Evolutionary conservation across 2,113 vertebrate species (phyloP).

Genomic region (Pygoscelis adeliae): DNA sequence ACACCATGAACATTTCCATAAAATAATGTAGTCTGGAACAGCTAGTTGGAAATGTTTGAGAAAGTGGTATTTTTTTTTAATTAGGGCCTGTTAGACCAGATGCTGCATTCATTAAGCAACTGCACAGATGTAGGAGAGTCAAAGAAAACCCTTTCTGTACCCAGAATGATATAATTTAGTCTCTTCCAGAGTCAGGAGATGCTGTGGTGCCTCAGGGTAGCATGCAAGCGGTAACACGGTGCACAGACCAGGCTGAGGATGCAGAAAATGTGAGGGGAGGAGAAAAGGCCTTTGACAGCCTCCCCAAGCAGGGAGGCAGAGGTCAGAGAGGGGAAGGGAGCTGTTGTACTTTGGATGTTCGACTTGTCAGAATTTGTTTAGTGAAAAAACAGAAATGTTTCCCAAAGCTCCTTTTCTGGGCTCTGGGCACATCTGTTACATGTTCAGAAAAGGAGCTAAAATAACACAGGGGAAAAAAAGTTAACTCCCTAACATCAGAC

Average conservation of each 20-base stretch:
- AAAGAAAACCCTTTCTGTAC: not conserved
- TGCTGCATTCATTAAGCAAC: not conserved
- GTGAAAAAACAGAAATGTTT: slow-evolving; percentile 27
- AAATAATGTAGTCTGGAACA: not conserved
- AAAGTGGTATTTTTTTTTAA: not conserved
- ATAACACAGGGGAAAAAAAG: not conserved
- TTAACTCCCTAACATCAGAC: not conserved
- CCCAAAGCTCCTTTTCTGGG: slow-evolving; percentile 20
- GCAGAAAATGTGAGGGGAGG: not conserved
- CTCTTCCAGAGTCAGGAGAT: not conserved
- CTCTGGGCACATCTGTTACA: not conserved
- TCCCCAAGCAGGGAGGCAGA: slow-evolving; percentile 3
- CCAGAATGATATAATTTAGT: not conserved
- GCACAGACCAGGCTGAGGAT: not conserved
- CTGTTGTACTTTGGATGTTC: not conserved
- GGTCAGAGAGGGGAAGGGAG: slow-evolving; percentile 25
- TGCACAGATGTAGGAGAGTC: not conserved
- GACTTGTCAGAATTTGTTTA: slow-evolving; percentile 37
- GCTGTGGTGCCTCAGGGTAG: not conserved
- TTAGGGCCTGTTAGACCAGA: not conserved
- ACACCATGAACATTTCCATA: not conserved
- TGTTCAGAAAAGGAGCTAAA: not conserved
- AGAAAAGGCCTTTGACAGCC: slow-evolving; percentile 13
- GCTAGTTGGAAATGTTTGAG: not conserved
- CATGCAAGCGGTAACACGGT: not conserved